Percentiles rank a stretch among this genome's conserved stretches.
These are phyloP conservation scores for Drosophila monieri DNA, from an alignment of 2,888 invertebrate species.

Conservation along the genomic window DNA sequence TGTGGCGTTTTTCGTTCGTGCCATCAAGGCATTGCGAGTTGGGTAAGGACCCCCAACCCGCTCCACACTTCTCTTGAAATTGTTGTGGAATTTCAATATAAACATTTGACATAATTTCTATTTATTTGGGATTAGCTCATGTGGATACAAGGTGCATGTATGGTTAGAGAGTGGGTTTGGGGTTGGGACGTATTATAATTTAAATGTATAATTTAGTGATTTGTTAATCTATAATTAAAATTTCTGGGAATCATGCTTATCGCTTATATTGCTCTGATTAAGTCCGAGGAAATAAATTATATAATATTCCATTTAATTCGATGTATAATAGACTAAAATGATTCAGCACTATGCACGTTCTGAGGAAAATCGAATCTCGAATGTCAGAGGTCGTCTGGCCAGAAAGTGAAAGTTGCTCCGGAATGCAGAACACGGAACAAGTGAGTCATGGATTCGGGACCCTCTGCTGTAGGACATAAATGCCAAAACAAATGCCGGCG, in stretches of 20 bases:
- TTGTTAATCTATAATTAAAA: too few relatives aligned
- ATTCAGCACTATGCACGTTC: slow-evolving; percentile 56
- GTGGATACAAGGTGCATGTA: neutral
- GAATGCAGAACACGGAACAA: slow-evolving; percentile 27
- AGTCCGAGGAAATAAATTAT: slow-evolving; percentile 38
- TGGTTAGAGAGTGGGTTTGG: slow-evolving; percentile 14
- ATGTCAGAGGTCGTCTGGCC: slow-evolving; percentile 61
- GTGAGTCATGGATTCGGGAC: slow-evolving; percentile 65
- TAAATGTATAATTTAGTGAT: too few relatives aligned
- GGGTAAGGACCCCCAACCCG: slow-evolving; percentile 11
- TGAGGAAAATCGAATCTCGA: slow-evolving; percentile 55
- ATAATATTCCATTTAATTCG: slow-evolving; percentile 6
- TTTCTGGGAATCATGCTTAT: neutral
- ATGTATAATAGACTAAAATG: slow-evolving; percentile 20
- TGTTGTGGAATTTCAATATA: slow-evolving; percentile 61
- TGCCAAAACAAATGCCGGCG: slow-evolving; percentile 74
- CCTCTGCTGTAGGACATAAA: slow-evolving; percentile 32
- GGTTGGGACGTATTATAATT: too few relatives aligned
- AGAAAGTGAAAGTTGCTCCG: slow-evolving; percentile 56
- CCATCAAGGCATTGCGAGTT: slow-evolving; percentile 43
- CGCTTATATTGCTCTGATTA: neutral
- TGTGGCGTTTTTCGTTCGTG: slow-evolving; percentile 51
- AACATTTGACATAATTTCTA: slow-evolving; percentile 75
- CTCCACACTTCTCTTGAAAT: slow-evolving; percentile 1
- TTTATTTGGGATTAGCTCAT: slow-evolving; percentile 68